phyloP scores from a whole-genome alignment of 1,140 invertebrate genomes.

The Lepidurus couesii region DNA sequence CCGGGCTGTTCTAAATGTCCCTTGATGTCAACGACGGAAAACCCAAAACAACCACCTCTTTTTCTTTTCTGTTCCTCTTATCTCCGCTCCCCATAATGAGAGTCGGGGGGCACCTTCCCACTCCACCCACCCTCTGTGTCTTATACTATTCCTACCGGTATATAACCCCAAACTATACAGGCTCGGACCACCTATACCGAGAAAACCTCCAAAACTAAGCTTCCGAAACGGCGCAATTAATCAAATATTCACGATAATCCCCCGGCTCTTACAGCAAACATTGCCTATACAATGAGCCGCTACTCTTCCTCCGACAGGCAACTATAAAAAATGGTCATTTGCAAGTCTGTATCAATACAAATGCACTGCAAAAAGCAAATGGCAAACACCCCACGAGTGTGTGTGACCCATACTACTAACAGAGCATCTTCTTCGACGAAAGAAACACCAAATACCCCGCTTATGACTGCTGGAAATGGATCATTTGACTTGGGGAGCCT shows the following conservation, averaged over 20 bases:
- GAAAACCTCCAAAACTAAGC: no score
- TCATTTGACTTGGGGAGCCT: background rate
- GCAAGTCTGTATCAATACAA: no score
- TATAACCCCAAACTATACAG: no score
- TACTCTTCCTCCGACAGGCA: no score
- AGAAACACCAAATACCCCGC: background rate
- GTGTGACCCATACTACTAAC: background rate
- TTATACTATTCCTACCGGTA: background rate
- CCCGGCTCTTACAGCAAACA: no score
- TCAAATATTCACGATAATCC: no score
- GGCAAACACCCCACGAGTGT: background rate
- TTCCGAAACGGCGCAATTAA: no score
- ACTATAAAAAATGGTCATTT: no score
- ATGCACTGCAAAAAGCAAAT: no score
- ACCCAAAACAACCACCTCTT: background rate
- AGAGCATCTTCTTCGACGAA: background rate
- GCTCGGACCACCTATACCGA: no score
- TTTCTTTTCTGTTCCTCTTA: background rate
- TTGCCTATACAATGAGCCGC: no score
- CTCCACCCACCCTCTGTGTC: background rate
- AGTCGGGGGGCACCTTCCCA: background rate
- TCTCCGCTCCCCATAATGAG: background rate
- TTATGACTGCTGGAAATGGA: background rate
- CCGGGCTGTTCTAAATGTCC: background rate
- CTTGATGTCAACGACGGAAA: background rate